Evolutionary conservation across 2,888 invertebrate species (phyloP).

Genomic region (Hirtodrosophila confusa): DNA sequence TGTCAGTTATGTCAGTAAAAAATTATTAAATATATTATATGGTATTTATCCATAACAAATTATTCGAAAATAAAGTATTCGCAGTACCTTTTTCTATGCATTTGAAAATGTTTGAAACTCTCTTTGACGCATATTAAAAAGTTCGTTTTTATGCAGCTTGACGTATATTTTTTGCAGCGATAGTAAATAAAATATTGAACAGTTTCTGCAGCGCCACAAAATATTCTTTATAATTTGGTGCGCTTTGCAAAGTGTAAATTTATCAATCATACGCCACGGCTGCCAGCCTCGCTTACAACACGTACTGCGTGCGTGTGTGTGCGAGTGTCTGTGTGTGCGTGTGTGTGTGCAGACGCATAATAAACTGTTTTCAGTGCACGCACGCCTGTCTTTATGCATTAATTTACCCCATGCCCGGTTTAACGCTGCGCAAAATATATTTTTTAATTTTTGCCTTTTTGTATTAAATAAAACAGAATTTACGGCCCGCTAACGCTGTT

Average conservation of each 20-base stretch:
- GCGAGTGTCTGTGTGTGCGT: conserved; percentile 12
- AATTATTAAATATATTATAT: too few species aligned
- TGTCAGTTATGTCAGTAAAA: too few species aligned
- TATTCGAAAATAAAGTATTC: too few species aligned
- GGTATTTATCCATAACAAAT: too few species aligned
- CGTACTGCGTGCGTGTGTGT: conserved; percentile 1
- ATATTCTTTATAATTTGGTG: conserved; percentile 39
- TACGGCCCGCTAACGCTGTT: conserved; percentile 37
- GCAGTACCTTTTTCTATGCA: too few species aligned
- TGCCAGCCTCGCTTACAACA: conserved; percentile 37
- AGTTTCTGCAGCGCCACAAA: conserved; percentile 30
- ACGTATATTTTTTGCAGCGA: conserved; percentile 9
- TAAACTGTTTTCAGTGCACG: conserved; percentile 69
- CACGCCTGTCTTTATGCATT: conserved; percentile 61
- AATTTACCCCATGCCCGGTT: conserved; percentile 59
- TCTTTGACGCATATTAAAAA: too few species aligned
- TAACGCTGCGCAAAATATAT: conserved; percentile 38
- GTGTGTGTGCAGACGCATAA: conserved; percentile 46
- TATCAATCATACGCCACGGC: conserved; percentile 68
- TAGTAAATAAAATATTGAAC: conserved; percentile 14
- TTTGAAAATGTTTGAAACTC: too few species aligned
- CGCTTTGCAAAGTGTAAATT: conserved; percentile 62
- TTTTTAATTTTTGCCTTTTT: conserved; percentile 39
- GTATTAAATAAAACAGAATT: conserved; percentile 48
- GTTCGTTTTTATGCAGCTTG: not conserved